Percentiles rank a stretch among this genome's conserved stretches.
These are phyloP conservation scores for Tetramorium alpestre DNA, from an alignment of 1,140 invertebrate species.

Conservation along the genomic window DNA sequence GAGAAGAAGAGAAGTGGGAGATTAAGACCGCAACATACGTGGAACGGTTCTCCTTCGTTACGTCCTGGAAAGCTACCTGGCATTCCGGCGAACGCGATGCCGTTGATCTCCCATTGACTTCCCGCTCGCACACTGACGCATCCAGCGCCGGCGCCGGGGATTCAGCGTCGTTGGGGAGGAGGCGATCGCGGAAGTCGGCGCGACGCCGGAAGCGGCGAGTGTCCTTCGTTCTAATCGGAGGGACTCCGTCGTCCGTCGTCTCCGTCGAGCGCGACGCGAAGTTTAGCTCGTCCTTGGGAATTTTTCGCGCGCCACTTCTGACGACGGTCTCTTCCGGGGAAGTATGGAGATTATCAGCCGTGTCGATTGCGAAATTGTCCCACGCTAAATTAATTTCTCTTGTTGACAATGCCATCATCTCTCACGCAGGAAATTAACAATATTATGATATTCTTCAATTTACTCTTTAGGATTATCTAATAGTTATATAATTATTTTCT, in stretches of 20 bases:
- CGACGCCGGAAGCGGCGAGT: constrained; percentile 18
- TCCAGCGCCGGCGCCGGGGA: not conserved
- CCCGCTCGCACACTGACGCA: constrained; percentile 42
- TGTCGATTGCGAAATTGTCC: not conserved
- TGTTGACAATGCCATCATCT: not conserved
- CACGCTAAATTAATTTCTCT: not conserved
- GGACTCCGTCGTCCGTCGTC: not conserved
- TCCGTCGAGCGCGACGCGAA: not conserved
- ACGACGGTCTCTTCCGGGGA: not conserved
- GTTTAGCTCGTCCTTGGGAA: constrained; percentile 10
- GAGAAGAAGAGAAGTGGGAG: constrained; percentile 23
- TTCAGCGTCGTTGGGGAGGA: not conserved
- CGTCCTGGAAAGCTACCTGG: constrained; percentile 44
- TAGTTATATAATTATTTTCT: not conserved
- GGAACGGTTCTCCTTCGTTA: constrained; percentile 56
- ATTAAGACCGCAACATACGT: constrained; percentile 48
- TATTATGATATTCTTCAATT: not conserved
- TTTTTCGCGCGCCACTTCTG: not conserved
- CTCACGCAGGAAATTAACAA: not conserved
- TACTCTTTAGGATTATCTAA: not conserved
- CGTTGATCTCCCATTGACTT: constrained; percentile 40
- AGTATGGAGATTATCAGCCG: not conserved
- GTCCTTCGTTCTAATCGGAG: constrained; percentile 4
- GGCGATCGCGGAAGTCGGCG: not conserved
- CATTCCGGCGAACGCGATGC: constrained; percentile 48